Percentiles rank a stretch among this genome's conserved stretches.
Conservation (phyloP, 2,113 vertebrate species). For the Todiramphus saurophagus region DNA sequence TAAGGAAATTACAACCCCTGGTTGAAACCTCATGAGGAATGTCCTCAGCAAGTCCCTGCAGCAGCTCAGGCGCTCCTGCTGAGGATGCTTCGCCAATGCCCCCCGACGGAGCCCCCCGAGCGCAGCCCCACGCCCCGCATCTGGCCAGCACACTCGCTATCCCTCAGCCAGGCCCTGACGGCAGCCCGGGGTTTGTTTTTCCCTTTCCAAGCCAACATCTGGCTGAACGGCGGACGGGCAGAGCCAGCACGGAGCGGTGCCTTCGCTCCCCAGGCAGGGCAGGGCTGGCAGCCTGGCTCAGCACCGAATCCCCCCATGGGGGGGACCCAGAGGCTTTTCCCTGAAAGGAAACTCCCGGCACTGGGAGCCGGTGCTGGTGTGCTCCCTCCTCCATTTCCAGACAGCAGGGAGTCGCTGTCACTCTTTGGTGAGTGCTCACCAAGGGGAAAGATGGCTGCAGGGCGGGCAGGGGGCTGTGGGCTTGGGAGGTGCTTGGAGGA, state of each 20-base stretch:
- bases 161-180: neutral
- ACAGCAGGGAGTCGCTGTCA: neutral
- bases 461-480: neutral
- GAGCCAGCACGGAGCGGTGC: neutral
- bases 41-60: neutral
- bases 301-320: fast-evolving
- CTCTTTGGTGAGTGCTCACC: neutral
- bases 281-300: neutral
- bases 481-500: neutral
- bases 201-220: constrained; percentile 33
- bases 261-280: fast-evolving
- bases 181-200: neutral
- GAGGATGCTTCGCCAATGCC: fast-evolving
- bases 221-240: neutral
- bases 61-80: neutral
- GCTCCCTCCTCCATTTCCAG: neutral
- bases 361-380: neutral
- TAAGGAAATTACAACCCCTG: neutral
- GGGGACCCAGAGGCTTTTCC: neutral
- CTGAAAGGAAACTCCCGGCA: fast-evolving
- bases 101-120: neutral
- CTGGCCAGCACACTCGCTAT: constrained; percentile 1
- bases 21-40: neutral
- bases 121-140: neutral
- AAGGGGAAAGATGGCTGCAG: fast-evolving